These are phyloP conservation scores for Vidua chalybeata DNA, from an alignment of 2,113 vertebrate species.

Conservation along the genomic window DNA sequence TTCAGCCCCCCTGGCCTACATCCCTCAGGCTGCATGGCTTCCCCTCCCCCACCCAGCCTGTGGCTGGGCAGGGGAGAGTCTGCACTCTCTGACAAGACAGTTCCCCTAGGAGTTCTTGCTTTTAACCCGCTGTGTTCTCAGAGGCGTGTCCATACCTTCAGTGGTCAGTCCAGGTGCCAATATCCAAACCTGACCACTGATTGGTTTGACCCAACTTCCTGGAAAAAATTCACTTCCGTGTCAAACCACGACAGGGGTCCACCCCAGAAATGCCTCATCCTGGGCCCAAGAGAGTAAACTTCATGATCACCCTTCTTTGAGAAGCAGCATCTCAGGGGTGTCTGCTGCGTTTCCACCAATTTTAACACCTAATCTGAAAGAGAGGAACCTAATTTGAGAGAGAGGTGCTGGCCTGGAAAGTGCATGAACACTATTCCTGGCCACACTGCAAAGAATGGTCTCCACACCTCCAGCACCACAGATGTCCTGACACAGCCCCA, in stretches of 20 bases:
- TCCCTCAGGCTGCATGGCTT: too few species aligned
- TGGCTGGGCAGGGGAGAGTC: too few species aligned
- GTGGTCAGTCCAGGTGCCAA: too few species aligned
- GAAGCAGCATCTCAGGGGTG: not conserved
- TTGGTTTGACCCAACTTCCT: too few species aligned
- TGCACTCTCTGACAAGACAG: too few species aligned
- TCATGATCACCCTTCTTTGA: not conserved
- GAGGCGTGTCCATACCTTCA: too few species aligned
- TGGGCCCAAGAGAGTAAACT: not conserved
- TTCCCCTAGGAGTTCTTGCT: too few species aligned
- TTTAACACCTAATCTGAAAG: not conserved
- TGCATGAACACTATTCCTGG: accelerated
- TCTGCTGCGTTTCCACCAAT: not conserved
- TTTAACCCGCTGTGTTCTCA: too few species aligned
- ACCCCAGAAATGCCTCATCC: not conserved
- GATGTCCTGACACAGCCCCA: not conserved
- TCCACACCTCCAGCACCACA: not conserved
- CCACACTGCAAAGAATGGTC: not conserved
- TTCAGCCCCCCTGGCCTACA: too few species aligned
- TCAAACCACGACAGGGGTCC: not conserved
- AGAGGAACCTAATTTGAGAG: not conserved
- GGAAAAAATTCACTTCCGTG: too few species aligned
- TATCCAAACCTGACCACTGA: too few species aligned
- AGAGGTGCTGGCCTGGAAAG: not conserved
- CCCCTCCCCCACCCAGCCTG: too few species aligned